phyloP scores from a whole-genome alignment of 1,140 invertebrate genomes.

The Nomia melanderi region DNA sequence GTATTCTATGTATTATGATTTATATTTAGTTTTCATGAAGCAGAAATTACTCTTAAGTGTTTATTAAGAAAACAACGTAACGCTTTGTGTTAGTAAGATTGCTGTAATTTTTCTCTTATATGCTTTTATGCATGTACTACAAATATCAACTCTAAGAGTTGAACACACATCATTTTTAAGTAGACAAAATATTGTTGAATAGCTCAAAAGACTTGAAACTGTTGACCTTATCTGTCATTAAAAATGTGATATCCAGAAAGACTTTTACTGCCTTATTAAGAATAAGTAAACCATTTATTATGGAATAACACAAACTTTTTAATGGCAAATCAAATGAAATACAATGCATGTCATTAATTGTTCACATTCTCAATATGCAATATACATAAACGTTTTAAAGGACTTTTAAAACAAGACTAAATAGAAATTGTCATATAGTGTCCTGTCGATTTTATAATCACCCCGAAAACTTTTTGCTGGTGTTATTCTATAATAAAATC shows the following conservation, averaged over 20 bases:
- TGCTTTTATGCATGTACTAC: constrained; percentile 23
- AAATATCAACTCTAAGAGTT: constrained; percentile 57
- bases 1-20: constrained; percentile 43
- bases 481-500: constrained; percentile 65
- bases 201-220: constrained; percentile 43
- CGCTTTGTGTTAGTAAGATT: constrained; percentile 2
- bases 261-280: constrained; percentile 51
- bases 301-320: constrained; percentile 56
- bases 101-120: constrained; percentile 42
- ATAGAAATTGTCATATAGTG: neutral
- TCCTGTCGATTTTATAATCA: neutral
- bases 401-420: constrained; percentile 14
- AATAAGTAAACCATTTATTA: constrained; percentile 34
- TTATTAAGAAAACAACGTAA: neutral
- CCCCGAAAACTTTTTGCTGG: constrained; percentile 26
- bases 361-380: neutral
- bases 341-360: neutral
- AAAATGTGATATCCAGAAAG: constrained; percentile 58
- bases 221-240: constrained; percentile 41
- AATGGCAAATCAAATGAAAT: neutral
- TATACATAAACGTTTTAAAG: neutral
- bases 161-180: constrained; percentile 1
- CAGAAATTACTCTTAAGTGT: neutral
- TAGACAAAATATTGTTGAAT: constrained; percentile 46
- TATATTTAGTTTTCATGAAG: constrained; percentile 36